These are phyloP conservation scores for Willowsia nigromaculata DNA, from an alignment of 2,888 invertebrate species.

Conservation along the genomic window DNA sequence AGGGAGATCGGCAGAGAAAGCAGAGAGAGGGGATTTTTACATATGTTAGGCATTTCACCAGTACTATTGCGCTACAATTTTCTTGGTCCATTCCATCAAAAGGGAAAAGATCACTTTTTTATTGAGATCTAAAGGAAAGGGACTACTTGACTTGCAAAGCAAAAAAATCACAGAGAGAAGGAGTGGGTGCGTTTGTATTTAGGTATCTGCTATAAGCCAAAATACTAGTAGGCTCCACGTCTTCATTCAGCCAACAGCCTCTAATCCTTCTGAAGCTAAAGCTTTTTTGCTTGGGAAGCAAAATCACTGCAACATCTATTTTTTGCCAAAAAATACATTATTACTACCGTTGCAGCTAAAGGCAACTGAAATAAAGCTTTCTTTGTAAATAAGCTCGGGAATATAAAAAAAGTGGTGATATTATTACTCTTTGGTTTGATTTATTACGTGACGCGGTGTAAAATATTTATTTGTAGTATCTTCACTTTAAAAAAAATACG, in stretches of 20 bases:
- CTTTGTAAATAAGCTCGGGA: background rate
- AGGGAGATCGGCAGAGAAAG: slow-evolving; percentile 27
- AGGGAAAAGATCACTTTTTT: slow-evolving; percentile 27
- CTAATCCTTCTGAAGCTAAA: background rate
- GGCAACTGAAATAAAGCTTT: slow-evolving; percentile 14
- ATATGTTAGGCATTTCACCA: slow-evolving; percentile 32
- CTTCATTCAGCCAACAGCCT: slow-evolving; percentile 26
- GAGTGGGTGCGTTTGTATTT: slow-evolving; percentile 29
- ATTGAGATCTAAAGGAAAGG: slow-evolving; percentile 13
- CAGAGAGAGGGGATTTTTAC: slow-evolving; percentile 12
- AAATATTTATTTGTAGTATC: background rate
- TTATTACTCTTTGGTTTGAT: background rate
- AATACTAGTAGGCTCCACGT: slow-evolving; percentile 32
- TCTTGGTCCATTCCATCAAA: slow-evolving; percentile 29
- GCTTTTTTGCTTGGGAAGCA: background rate
- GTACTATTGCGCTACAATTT: background rate
- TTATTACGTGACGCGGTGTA: background rate
- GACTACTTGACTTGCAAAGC: background rate
- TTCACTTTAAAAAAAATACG: background rate
- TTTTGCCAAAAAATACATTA: background rate
- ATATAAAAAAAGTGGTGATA: background rate
- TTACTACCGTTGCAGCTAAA: slow-evolving; percentile 20
- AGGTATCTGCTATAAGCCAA: slow-evolving; percentile 3
- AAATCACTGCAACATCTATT: background rate
- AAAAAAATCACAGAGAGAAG: slow-evolving; percentile 5